Percentiles rank a stretch among this genome's conserved stretches.
Conservation (phyloP, 2,113 vertebrate genomes). For the Tachysurus vachellii region DNA sequence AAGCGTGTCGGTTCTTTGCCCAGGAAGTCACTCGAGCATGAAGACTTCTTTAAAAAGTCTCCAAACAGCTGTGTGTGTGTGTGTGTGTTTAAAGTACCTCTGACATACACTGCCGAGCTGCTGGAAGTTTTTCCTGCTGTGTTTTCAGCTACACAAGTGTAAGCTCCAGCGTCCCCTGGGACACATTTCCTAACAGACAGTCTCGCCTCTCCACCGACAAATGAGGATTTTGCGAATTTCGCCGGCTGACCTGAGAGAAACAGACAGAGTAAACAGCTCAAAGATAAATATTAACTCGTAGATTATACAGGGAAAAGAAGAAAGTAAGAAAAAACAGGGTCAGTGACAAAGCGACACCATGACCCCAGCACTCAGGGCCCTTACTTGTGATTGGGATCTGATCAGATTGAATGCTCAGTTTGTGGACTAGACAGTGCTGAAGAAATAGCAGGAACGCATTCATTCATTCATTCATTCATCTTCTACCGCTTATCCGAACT, state of each 20-base stretch:
- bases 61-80: not conserved
- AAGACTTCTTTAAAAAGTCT: not conserved
- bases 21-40: slow-evolving; percentile 1
- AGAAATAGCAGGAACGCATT: not conserved
- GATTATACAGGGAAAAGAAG: not conserved
- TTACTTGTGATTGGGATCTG: not conserved
- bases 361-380: too few relatives aligned
- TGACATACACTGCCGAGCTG: slow-evolving; percentile 69
- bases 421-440: not conserved
- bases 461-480: too few relatives aligned
- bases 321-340: not conserved
- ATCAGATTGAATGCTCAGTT: not conserved
- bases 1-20: not conserved
- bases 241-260: slow-evolving; percentile 65
- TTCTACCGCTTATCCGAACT: too few relatives aligned
- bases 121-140: slow-evolving; percentile 68
- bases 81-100: slow-evolving; percentile 50
- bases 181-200: slow-evolving; percentile 71
- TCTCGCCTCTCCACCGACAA: slow-evolving; percentile 53
- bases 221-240: slow-evolving; percentile 62
- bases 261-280: not conserved
- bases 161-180: slow-evolving; percentile 74
- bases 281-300: not conserved
- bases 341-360: not conserved
- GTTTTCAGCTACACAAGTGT: slow-evolving; percentile 74